phyloP scores from a whole-genome alignment of 2,797 vertebrate species.

The Meda fulgida region DNA sequence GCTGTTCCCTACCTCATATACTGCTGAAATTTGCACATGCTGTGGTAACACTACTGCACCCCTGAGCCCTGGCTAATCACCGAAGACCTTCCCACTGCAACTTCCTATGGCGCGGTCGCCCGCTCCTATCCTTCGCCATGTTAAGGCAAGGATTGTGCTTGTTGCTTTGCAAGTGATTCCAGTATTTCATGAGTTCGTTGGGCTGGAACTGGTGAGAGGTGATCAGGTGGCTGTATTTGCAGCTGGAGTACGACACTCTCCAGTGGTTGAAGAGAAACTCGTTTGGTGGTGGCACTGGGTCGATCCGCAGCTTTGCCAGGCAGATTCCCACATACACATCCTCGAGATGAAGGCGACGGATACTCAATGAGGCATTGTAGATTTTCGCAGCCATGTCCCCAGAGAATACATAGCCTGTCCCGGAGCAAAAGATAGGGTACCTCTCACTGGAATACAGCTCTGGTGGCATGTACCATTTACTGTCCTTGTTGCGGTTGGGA shows the following conservation, averaged over 20 bases:
- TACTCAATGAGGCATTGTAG: slow-evolving; percentile 94
- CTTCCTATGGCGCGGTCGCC: slow-evolving; percentile 88
- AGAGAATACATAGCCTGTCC: slow-evolving; percentile 98
- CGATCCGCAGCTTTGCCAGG: slow-evolving; percentile 93
- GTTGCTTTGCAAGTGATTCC: slow-evolving; percentile 98
- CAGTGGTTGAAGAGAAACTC: slow-evolving; percentile 99
- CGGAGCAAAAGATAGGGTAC: slow-evolving; percentile 98
- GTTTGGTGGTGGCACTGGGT: slow-evolving; percentile 94
- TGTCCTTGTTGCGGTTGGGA: slow-evolving; percentile 97
- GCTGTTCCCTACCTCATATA: slow-evolving; percentile 76
- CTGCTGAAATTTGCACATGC: slow-evolving; percentile 74
- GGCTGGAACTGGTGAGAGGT: slow-evolving; percentile 99
- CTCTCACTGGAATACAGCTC: slow-evolving; percentile 97
- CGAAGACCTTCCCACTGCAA: slow-evolving; percentile 83
- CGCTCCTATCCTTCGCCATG: slow-evolving; percentile 89
- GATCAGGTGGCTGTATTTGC: slow-evolving; percentile 99
- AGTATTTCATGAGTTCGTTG: slow-evolving; percentile 95
- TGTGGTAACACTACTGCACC: slow-evolving; percentile 49
- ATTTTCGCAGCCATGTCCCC: slow-evolving; percentile 95
- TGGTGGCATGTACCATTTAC: slow-evolving; percentile 99
- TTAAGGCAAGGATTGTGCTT: slow-evolving; percentile 97
- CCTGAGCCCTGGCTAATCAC: slow-evolving; percentile 59
- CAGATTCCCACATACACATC: slow-evolving; percentile 99
- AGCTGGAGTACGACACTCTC: slow-evolving; percentile 99
- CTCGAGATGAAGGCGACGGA: slow-evolving; percentile 94